Evolutionary conservation across 2,888 invertebrate genomes (phyloP).

Genomic region (Creontiades dilutus): DNA sequence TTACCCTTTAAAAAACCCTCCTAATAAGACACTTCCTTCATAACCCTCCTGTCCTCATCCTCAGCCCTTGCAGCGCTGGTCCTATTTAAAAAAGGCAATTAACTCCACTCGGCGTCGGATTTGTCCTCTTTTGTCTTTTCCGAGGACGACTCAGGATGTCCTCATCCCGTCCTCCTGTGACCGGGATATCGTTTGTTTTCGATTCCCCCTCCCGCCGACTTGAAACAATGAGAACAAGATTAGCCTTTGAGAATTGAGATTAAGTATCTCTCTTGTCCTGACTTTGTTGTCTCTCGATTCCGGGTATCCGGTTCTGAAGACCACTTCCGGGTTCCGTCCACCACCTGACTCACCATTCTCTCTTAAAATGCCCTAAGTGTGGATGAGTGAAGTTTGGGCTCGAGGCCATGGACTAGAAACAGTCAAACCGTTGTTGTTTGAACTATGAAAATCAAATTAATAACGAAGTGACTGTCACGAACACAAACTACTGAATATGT

Average conservation of each 20-base stretch:
- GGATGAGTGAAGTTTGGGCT: too few species aligned
- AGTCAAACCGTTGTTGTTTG: too few species aligned
- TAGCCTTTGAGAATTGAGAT: too few species aligned
- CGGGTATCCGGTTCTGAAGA: too few species aligned
- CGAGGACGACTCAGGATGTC: slow-evolving; percentile 31
- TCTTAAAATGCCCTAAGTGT: too few species aligned
- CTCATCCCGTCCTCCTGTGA: slow-evolving; percentile 44
- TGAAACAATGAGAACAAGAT: neutral
- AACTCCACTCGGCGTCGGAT: slow-evolving; percentile 54
- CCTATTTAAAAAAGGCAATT: slow-evolving; percentile 54
- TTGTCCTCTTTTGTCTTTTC: slow-evolving; percentile 63
- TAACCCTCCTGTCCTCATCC: slow-evolving; percentile 32
- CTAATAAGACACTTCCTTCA: slow-evolving; percentile 71
- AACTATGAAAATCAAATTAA: too few species aligned
- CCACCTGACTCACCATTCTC: neutral
- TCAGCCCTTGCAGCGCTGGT: neutral
- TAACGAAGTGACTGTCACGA: too few species aligned
- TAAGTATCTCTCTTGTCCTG: too few species aligned
- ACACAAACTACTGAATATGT: too few species aligned
- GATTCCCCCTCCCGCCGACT: neutral
- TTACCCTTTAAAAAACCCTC: slow-evolving; percentile 67
- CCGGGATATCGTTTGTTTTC: slow-evolving; percentile 12
- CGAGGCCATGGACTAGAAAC: too few species aligned
- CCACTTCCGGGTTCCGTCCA: slow-evolving; percentile 19
- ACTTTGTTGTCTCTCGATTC: too few species aligned